These are phyloP conservation scores for Eulemur rubriventer DNA, from an alignment of 2,797 vertebrate genomes.

Conservation along the genomic window DNA sequence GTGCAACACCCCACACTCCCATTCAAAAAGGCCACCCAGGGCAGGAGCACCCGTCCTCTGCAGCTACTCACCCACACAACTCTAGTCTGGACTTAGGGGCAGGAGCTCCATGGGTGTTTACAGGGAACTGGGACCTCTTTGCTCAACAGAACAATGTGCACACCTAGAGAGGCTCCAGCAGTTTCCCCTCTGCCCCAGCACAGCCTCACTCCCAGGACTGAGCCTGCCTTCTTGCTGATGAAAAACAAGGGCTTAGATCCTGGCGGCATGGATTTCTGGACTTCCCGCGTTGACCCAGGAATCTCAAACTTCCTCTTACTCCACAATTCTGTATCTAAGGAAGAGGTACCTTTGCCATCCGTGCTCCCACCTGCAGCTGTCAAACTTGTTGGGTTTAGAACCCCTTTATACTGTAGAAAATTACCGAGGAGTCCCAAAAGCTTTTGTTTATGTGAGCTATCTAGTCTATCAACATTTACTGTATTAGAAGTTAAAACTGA, in stretches of 20 bases:
- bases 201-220: neutral
- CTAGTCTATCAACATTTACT: neutral
- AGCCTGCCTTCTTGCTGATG: neutral
- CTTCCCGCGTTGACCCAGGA: neutral
- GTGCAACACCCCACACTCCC: too few relatives aligned
- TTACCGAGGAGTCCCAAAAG: neutral
- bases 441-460: neutral
- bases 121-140: neutral
- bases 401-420: neutral
- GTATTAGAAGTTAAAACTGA: conserved; percentile 31
- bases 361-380: neutral
- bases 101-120: neutral
- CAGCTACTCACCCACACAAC: neutral
- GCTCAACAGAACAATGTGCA: neutral
- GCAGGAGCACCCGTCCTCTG: too few relatives aligned
- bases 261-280: neutral
- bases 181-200: neutral
- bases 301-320: neutral
- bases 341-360: neutral
- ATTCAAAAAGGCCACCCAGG: neutral
- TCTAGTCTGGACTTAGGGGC: neutral
- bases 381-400: neutral
- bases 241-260: neutral
- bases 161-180: neutral
- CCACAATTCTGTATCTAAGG: neutral